Conservation (phyloP, 1,140 invertebrate species). For the Aphaenogaster rudis region DNA sequence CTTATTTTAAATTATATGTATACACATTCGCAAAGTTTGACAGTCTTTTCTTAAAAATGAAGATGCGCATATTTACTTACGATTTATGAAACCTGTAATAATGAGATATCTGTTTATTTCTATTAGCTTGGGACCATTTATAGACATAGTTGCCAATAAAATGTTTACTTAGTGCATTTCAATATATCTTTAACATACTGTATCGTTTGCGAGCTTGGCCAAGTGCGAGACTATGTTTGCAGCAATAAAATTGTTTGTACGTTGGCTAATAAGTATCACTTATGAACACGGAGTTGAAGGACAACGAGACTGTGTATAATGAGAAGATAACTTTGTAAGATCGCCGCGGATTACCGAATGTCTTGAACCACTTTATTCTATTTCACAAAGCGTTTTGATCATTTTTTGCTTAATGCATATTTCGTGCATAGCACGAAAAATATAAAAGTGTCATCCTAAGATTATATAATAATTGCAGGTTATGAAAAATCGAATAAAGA, state of each 20-base stretch:
- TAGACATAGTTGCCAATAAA: constrained; percentile 20
- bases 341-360: neutral
- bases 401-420: neutral
- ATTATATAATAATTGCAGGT: neutral
- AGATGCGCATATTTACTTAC: neutral
- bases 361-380: neutral
- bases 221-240: neutral
- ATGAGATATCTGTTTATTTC: constrained; percentile 11
- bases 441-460: neutral
- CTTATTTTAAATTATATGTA: neutral
- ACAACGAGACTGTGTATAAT: neutral
- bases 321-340: neutral
- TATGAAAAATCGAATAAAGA: neutral
- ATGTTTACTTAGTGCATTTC: neutral
- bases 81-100: neutral
- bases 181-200: neutral
- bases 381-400: neutral
- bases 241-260: constrained; percentile 32
- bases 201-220: neutral
- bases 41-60: neutral
- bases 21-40: neutral
- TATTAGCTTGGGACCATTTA: constrained; percentile 1
- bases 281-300: neutral
- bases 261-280: constrained; percentile 12
- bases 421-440: neutral